Conservation (phyloP, 2,888 invertebrate genomes). For the Trilocha varians region DNA sequence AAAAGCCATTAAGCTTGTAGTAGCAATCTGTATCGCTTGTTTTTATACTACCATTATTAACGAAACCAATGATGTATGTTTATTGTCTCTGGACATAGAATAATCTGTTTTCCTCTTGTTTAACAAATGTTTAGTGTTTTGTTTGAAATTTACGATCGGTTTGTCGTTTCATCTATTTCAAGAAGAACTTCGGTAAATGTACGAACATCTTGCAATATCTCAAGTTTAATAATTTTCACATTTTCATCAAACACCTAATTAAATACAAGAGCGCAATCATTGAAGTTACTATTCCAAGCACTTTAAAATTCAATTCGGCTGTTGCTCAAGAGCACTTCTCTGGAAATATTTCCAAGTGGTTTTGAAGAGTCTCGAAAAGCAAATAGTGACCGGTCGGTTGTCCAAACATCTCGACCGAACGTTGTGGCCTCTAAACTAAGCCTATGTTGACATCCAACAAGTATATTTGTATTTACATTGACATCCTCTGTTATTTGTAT, state of each 20-base stretch:
- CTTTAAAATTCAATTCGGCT: constrained; percentile 7
- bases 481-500: constrained; percentile 49
- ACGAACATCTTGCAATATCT: not conserved
- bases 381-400: constrained; percentile 68
- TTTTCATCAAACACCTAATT: not conserved
- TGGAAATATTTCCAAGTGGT: constrained; percentile 61
- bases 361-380: constrained; percentile 49
- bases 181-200: too few relatives aligned
- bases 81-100: not conserved
- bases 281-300: not conserved
- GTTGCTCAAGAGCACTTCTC: constrained; percentile 43
- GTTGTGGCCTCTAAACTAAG: constrained; percentile 45
- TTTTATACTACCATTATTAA: constrained; percentile 34
- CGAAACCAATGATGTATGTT: not conserved
- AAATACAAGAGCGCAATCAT: not conserved
- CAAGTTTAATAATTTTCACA: not conserved
- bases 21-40: constrained; percentile 50
- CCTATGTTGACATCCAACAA: constrained; percentile 42
- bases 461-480: constrained; percentile 52
- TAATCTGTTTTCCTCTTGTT: not conserved
- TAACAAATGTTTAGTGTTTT: not conserved
- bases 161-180: too few relatives aligned
- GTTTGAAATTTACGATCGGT: too few relatives aligned
- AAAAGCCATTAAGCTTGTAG: constrained; percentile 63
- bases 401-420: constrained; percentile 49